A percentile compares a stretch with the other conserved stretches of the same genome.
These are phyloP conservation scores for Hylia prasina DNA, from an alignment of 2,113 vertebrate genomes.

Conservation along the genomic window DNA sequence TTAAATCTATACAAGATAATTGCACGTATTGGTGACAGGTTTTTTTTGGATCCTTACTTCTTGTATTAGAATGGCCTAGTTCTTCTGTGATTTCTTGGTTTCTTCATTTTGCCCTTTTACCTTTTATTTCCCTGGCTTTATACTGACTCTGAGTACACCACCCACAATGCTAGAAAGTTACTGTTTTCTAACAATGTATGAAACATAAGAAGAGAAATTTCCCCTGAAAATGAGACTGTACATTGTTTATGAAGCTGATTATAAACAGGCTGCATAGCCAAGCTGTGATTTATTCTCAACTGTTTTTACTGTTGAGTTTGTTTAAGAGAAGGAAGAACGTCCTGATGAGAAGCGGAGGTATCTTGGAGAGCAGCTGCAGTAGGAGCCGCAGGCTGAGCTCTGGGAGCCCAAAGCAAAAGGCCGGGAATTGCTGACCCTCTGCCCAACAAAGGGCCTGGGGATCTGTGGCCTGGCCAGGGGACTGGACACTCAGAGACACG, in stretches of 20 bases:
- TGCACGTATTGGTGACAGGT: fast-evolving
- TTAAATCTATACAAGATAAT: not conserved
- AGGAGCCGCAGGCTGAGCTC: fast-evolving
- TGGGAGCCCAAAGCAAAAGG: not conserved
- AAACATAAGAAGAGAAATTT: not conserved
- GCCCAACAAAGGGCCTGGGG: too few species aligned
- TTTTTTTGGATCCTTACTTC: not conserved
- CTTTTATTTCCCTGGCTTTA: not conserved
- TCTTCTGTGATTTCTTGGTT: not conserved
- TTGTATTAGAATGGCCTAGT: not conserved
- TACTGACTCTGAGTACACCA: not conserved
- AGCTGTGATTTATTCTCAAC: not conserved
- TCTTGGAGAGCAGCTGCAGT: not conserved
- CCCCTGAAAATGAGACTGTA: not conserved
- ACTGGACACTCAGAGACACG: not conserved
- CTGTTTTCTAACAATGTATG: not conserved
- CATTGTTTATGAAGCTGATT: not conserved
- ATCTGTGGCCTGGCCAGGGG: not conserved
- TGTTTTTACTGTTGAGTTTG: not conserved
- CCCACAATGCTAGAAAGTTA: not conserved
- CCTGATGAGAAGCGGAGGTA: not conserved
- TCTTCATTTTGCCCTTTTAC: not conserved
- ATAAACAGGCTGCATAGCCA: not conserved
- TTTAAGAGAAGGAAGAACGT: not conserved
- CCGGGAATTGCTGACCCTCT: fast-evolving